A percentile compares a stretch with the other conserved stretches of the same genome.
Conservation (phyloP, 2,888 invertebrate species). For the Drosophila prolongata region DNA sequence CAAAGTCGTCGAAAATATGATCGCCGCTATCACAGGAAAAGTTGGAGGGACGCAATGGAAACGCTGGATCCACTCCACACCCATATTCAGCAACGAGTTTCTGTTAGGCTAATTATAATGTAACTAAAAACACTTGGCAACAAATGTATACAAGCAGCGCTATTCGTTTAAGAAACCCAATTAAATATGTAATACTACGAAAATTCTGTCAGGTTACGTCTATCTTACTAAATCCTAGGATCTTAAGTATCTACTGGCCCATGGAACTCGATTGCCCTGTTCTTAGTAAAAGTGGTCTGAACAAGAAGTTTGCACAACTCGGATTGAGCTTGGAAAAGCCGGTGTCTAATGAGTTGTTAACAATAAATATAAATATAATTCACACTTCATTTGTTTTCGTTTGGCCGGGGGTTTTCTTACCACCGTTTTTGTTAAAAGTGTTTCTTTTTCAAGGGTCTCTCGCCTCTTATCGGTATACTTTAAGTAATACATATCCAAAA, state of each 20-base stretch:
- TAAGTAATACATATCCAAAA: too few relatives aligned
- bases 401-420: too few relatives aligned
- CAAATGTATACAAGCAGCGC: constrained; percentile 20
- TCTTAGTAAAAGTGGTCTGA: constrained; percentile 4
- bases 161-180: constrained; percentile 12
- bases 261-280: constrained; percentile 3
- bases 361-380: constrained; percentile 11
- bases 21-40: neutral
- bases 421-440: too few relatives aligned
- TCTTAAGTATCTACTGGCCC: neutral
- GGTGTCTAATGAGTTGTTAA: constrained; percentile 3
- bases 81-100: constrained; percentile 7
- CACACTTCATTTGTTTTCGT: neutral
- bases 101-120: constrained; percentile 19
- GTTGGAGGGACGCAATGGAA: neutral
- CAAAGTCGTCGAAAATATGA: neutral
- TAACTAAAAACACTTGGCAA: constrained; percentile 10
- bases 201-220: neutral
- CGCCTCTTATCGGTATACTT: too few relatives aligned
- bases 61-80: too few relatives aligned
- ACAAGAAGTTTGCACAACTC: constrained; percentile 2
- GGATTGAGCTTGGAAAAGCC: neutral
- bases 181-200: constrained; percentile 13
- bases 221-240: constrained; percentile 1
- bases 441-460: too few relatives aligned